These are phyloP conservation scores for Okamejei kenojei DNA, from an alignment of 2,797 vertebrate genomes.

Conservation along the genomic window DNA sequence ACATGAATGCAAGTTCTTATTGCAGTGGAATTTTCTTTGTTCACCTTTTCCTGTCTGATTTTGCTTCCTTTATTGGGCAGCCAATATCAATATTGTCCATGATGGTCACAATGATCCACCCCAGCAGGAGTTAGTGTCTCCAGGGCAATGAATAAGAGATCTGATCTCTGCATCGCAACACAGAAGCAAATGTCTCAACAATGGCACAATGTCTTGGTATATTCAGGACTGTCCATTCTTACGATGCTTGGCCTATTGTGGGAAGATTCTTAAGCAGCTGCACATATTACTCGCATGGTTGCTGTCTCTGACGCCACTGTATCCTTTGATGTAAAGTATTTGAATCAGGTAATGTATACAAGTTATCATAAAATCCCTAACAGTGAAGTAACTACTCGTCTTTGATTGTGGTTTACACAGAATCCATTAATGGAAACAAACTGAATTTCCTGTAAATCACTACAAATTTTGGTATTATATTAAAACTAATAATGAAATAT, in stretches of 20 bases:
- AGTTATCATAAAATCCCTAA: background rate
- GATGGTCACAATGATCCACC: background rate
- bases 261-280: background rate
- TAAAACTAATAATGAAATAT: background rate
- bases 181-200: background rate
- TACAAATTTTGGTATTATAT: background rate
- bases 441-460: background rate
- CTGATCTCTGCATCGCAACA: background rate
- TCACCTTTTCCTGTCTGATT: background rate
- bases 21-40: background rate
- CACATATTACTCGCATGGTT: background rate
- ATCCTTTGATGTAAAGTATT: background rate
- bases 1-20: background rate
- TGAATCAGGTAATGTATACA: background rate
- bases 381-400: background rate
- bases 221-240: background rate
- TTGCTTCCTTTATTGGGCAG: background rate
- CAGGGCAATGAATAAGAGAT: background rate
- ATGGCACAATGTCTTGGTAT: background rate
- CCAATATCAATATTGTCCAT: background rate
- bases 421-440: background rate
- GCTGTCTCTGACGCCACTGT: background rate
- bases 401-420: background rate
- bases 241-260: background rate
- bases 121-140: background rate